Base-by-base conservation (phyloP, 2,888 invertebrate genomes). In the Rapana venosa region DNA sequence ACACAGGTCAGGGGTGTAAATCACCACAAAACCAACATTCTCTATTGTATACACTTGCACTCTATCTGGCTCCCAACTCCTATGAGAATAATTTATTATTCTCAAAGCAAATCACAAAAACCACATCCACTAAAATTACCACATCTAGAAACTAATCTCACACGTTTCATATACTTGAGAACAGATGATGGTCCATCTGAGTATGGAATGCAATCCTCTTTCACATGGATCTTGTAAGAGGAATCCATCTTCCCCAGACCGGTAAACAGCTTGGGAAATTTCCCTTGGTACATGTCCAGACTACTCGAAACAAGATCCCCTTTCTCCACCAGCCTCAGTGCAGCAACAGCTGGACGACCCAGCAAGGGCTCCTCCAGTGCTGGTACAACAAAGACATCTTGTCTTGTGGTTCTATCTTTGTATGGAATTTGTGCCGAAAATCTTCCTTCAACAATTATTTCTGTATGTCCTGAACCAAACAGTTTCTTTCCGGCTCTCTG, bases 171-270 rank as follows among this genome's bases (percentile, higher is more conserved):
- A n/a, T n/a, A n/a, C n/a, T n/a, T n/a, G n/a, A n/a, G n/a, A n/a
- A n/a, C n/a, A n/a, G n/a, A n/a, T n/a, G n/a, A n/a, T n/a, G n/a
- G n/a, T n/a, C n/a, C 58, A 56, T 83, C 61, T 1, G 88, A 77
- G 81, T 56, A 88, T 56, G 79, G 88, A 35, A 66, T 77, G 1
- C 26, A 35, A n/a, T 47, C 77, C 22, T 87, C 87, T 47, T 87
- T 88, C 35, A 88, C 81, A 74, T 79, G 35, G 32, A 58, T 88
- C 79, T 77, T 81, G 88, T 81, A 88, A 11, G 81, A 15, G n/a
- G 35, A 36, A 20, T 81, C 17, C 36, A 81, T 35, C 22, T 81
- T 81, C 26, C 81, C 81, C n/a, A 81, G 81, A 36, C 81, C 81
- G 13, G 13, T 22, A 81, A 81, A 81, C 22, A 81, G 26, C n/a